These are phyloP conservation scores for Toxonevra muliebris DNA, from an alignment of 2,888 invertebrate species.

Conservation along the genomic window DNA sequence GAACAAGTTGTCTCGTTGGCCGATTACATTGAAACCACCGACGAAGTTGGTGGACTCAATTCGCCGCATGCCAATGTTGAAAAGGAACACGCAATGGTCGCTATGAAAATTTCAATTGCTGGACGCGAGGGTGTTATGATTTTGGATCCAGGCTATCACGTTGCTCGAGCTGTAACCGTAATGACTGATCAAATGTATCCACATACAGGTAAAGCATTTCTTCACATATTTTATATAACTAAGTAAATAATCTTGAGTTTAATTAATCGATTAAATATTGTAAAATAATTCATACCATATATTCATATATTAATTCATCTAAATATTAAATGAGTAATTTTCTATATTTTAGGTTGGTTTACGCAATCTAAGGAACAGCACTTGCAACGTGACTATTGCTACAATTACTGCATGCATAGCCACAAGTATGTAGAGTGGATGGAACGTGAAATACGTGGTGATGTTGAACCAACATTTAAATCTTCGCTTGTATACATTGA, in stretches of 20 bases:
- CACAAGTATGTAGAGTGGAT: constrained; percentile 86
- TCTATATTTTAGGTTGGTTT: constrained; percentile 75
- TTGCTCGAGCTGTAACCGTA: constrained; percentile 84
- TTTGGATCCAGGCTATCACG: constrained; percentile 91
- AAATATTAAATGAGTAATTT: too few relatives aligned
- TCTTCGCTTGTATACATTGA: constrained; percentile 82
- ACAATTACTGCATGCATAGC: constrained; percentile 75
- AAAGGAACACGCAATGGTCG: constrained; percentile 89
- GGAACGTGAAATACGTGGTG: constrained; percentile 77
- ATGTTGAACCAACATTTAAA: constrained; percentile 70
- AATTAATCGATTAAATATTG: too few relatives aligned
- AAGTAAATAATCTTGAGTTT: constrained; percentile 40
- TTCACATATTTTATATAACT: constrained; percentile 74
- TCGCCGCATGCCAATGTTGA: constrained; percentile 69
- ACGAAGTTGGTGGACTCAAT: constrained; percentile 66
- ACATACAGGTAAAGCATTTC: constrained; percentile 70
- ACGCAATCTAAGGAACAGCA: constrained; percentile 80
- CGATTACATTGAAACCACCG: constrained; percentile 69
- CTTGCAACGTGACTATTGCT: constrained; percentile 85
- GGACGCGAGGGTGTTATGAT: constrained; percentile 81
- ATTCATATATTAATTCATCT: too few relatives aligned
- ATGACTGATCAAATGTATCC: constrained; percentile 88
- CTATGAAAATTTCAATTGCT: constrained; percentile 76
- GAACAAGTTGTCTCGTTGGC: constrained; percentile 76
- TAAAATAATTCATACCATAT: too few relatives aligned